Percentiles rank a stretch among this genome's conserved stretches.
Conservation (phyloP, 2,797 vertebrate genomes). For the Harpagifer antarcticus region DNA sequence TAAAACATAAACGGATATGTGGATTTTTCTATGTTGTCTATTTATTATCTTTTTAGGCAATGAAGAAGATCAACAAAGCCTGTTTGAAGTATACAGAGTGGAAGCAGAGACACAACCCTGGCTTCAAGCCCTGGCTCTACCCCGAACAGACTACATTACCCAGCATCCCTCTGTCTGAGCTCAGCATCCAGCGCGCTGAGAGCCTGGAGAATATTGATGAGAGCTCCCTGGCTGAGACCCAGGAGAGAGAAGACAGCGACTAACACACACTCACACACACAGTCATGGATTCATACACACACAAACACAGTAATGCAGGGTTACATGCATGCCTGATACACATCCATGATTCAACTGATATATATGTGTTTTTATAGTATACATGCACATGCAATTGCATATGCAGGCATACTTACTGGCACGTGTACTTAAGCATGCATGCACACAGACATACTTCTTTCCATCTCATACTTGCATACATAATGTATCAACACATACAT, state of each 20-base stretch:
- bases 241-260: conserved; percentile 85
- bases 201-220: conserved; percentile 98
- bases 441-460: conserved; percentile 37
- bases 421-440: conserved; percentile 47
- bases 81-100: conserved; percentile 94
- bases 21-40: neutral
- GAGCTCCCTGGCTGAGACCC: conserved; percentile 88
- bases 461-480: conserved; percentile 23
- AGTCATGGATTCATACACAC: conserved; percentile 18
- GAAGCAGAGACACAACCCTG: conserved; percentile 92
- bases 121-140: conserved; percentile 94
- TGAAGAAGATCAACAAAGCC: conserved; percentile 96
- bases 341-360: conserved; percentile 43
- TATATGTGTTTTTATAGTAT: conserved; percentile 45
- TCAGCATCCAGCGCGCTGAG: conserved; percentile 93
- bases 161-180: conserved; percentile 88
- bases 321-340: conserved; percentile 64
- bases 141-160: conserved; percentile 93
- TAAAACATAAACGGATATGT: neutral
- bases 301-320: conserved; percentile 56
- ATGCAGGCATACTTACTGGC: conserved; percentile 31
- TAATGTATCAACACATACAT: conserved; percentile 47
- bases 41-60: conserved; percentile 82
- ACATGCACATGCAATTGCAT: conserved; percentile 27
- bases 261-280: conserved; percentile 62